A percentile compares a stretch with the other conserved stretches of the same genome.
These are phyloP conservation scores for Ceratothoa steindachneri DNA, from an alignment of 2,888 invertebrate genomes.

Conservation along the genomic window DNA sequence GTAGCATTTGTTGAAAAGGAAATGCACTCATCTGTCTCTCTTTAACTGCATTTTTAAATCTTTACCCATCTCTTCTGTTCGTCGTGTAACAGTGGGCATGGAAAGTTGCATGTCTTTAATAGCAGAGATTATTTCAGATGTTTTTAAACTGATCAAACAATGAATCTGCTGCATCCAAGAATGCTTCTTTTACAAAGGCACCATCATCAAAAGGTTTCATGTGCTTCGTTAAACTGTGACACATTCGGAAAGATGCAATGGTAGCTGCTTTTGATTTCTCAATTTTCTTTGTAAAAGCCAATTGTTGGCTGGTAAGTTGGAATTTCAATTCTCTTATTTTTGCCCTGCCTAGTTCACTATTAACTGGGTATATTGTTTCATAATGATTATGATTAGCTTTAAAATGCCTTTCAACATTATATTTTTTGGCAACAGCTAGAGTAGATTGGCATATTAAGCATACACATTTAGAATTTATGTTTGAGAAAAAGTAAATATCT, in stretches of 20 bases:
- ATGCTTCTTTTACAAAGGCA: neutral
- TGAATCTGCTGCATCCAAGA: neutral
- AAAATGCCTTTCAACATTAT: no score
- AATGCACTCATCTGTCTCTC: neutral
- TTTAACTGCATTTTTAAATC: neutral
- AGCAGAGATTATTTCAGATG: neutral
- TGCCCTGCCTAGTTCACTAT: no score
- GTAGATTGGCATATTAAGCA: no score
- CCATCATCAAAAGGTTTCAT: neutral
- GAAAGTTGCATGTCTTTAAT: neutral
- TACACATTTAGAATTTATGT: no score
- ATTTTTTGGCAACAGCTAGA: no score
- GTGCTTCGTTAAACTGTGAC: neutral
- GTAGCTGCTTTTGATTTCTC: neutral
- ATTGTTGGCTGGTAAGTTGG: neutral
- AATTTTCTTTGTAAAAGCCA: neutral
- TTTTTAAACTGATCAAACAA: neutral
- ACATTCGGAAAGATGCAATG: neutral
- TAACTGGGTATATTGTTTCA: no score
- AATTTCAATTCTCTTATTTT: neutral
- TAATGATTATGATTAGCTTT: no score
- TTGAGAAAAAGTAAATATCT: no score
- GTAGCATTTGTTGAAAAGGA: neutral
- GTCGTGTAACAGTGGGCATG: neutral
- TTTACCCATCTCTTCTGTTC: neutral